A percentile compares a stretch with the other conserved stretches of the same genome.
Conservation (phyloP, 1,140 invertebrate species). For the Leptoteleia sp. region DNA sequence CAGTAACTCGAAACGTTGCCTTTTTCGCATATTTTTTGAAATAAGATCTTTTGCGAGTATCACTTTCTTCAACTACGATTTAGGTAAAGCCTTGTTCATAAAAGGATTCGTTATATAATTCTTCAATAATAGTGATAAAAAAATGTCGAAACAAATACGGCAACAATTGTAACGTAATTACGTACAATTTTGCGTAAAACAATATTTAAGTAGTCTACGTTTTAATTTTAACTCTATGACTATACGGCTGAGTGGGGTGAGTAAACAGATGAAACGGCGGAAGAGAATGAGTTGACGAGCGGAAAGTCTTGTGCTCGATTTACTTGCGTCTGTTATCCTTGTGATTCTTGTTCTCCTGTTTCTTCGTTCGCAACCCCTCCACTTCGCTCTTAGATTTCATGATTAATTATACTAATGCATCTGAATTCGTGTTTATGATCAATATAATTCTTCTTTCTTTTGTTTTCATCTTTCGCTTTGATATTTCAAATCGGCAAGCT, state of each 20-base stretch:
- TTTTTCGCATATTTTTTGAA: too few species aligned
- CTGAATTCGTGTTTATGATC: conserved; percentile 47
- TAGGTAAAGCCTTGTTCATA: too few species aligned
- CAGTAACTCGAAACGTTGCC: too few species aligned
- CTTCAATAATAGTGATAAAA: too few species aligned
- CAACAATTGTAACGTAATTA: conserved; percentile 21
- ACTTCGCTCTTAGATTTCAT: conserved; percentile 46
- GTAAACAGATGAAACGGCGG: conserved; percentile 69
- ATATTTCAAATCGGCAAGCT: too few species aligned
- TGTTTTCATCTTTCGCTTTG: too few species aligned
- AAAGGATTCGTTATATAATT: too few species aligned
- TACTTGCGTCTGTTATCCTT: conserved; percentile 64
- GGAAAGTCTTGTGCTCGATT: conserved; percentile 68
- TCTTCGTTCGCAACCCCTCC: conserved; percentile 39
- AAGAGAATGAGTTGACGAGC: conserved; percentile 61
- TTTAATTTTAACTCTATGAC: conserved; percentile 73
- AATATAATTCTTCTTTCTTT: conserved; percentile 29
- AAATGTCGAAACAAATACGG: conserved; percentile 12
- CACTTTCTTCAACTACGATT: too few species aligned
- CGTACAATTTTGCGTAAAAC: conserved; percentile 50
- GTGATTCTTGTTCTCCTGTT: conserved; percentile 64
- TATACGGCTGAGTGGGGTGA: conserved; percentile 58
- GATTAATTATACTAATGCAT: conserved; percentile 68
- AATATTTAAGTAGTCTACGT: conserved; percentile 74
- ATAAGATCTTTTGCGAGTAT: too few species aligned